Base-by-base conservation (phyloP, 1,140 invertebrate genomes). In the Panagrolaimus sp. region DNA sequence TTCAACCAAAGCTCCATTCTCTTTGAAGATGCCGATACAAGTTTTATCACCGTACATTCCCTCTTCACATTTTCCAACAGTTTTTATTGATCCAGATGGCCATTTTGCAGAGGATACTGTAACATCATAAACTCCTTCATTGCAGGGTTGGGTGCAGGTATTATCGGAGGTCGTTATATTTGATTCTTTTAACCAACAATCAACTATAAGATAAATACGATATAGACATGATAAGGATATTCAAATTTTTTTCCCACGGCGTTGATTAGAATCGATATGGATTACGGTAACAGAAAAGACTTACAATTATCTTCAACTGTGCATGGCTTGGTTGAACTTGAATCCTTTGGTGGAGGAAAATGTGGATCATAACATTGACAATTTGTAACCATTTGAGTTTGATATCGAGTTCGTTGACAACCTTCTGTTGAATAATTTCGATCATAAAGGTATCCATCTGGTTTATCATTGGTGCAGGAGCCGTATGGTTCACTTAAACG, bases 111-210 rank as follows among this genome's bases (percentile, higher is more conserved):
- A 32, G 12, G 73, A 75, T 5, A 75, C 73, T 26, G 74, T 76
- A 8, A 76, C 73, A n/a, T 75, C 62, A 44, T 74, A 74, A 44
- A 75, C 69, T 17, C 73, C 73, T 72, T 74, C 73, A 24, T 75
- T 32, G 46, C 73, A 74, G 8, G 73, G 73, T 63, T 74, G 73
- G 1, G 72, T 74, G 73, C 73, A 74, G 43, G 24, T 67, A 21
- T 45, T 28, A 52, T 74, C 69, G 1, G 69, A 52, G 4, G 24
- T 28, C 3, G 73, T 65, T 2, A 38, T 24, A 17, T 71, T 71
- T 15, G 73, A 44, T 26, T 75, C 67, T 14, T 68, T 10, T 15
- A 48, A 10, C 73, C 73, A 74, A 63, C 73, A 74, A 12, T 67
- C 15, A 43, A 67, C 68, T 70, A 28, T 26, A 65, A 69, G 15